A percentile compares a stretch with the other conserved stretches of the same genome.
These are phyloP conservation scores for Drosophila tropicalis DNA, from an alignment of 1,140 invertebrate species.

Conservation along the genomic window DNA sequence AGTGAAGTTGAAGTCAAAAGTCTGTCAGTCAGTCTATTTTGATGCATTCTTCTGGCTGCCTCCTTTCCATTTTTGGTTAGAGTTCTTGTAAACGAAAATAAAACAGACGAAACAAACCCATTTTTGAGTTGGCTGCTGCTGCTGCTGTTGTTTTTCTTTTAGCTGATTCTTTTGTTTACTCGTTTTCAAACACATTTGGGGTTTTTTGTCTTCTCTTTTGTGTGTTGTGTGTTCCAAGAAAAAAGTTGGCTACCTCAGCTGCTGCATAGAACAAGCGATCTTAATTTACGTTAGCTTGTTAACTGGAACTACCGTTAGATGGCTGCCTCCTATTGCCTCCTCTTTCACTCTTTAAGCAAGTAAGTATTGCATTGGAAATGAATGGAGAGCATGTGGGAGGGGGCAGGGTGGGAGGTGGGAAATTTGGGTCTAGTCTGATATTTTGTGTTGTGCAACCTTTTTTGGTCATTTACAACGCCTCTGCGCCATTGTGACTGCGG, in stretches of 20 bases:
- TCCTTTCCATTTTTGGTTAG: conserved; percentile 54
- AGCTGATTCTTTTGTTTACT: conserved; percentile 61
- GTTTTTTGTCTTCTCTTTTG: conserved; percentile 46
- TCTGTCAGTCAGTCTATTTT: conserved; percentile 18
- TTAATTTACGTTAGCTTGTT: conserved; percentile 81
- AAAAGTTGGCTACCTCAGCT: conserved; percentile 40
- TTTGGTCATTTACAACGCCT: conserved; percentile 79
- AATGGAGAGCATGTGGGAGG: not conserved
- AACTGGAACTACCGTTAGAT: conserved; percentile 75
- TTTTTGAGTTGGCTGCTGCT: conserved; percentile 35
- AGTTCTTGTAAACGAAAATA: conserved; percentile 65
- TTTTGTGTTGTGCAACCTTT: conserved; percentile 59
- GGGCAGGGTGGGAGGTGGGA: not conserved
- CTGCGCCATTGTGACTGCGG: conserved; percentile 62
- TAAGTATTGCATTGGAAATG: not conserved
- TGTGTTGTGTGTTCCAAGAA: conserved; percentile 47
- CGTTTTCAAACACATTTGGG: conserved; percentile 51
- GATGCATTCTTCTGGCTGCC: conserved; percentile 19
- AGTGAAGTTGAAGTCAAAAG: conserved; percentile 45
- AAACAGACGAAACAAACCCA: conserved; percentile 51
- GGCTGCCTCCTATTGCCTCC: conserved; percentile 27
- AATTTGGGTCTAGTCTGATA: conserved; percentile 32
- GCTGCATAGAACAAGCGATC: conserved; percentile 72
- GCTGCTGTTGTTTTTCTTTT: conserved; percentile 39
- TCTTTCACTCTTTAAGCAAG: conserved; percentile 23